phyloP scores from a whole-genome alignment of 2,888 invertebrate genomes.

The Hypercompe scribonia region DNA sequence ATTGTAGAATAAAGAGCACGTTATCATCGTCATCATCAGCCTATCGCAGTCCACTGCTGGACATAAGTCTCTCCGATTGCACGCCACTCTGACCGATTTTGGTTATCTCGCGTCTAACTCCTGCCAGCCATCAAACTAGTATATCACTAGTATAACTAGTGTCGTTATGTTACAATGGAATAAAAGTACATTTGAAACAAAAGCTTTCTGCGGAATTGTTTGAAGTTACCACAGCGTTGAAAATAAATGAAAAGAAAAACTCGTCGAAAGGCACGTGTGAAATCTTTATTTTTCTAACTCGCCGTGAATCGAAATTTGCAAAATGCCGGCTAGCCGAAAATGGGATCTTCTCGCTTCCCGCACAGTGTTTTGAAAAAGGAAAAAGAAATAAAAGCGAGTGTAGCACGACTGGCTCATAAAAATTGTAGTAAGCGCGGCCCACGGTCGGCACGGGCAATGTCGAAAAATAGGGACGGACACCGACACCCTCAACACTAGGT shows the following conservation, averaged over 20 bases:
- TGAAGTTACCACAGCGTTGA: conserved; percentile 37
- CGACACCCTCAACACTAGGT: conserved; percentile 35
- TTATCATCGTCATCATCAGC: no score
- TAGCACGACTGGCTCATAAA: conserved; percentile 74
- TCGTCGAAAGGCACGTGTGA: conserved; percentile 55
- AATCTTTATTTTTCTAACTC: conserved; percentile 70
- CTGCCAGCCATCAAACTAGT: no score
- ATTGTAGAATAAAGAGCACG: not conserved
- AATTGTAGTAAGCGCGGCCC: conserved; percentile 69
- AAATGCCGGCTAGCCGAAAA: conserved; percentile 73
- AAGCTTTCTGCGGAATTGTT: conserved; percentile 42
- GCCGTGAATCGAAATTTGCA: conserved; percentile 66
- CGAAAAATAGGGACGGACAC: conserved; percentile 59
- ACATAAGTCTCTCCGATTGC: no score
- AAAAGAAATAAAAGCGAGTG: conserved; percentile 60
- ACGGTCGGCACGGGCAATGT: conserved; percentile 61
- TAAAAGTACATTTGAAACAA: conserved; percentile 23
- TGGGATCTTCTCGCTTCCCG: conserved; percentile 70
- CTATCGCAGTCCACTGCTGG: no score
- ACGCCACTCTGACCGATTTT: no score
- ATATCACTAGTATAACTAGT: no score
- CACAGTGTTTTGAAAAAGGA: conserved; percentile 63
- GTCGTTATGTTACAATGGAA: not conserved
- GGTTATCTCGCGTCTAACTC: no score
- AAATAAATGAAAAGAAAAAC: conserved; percentile 38